Base-by-base conservation (phyloP, 92 coral and sea anemone genomes). In the Galaxea fascicularis region DNA sequence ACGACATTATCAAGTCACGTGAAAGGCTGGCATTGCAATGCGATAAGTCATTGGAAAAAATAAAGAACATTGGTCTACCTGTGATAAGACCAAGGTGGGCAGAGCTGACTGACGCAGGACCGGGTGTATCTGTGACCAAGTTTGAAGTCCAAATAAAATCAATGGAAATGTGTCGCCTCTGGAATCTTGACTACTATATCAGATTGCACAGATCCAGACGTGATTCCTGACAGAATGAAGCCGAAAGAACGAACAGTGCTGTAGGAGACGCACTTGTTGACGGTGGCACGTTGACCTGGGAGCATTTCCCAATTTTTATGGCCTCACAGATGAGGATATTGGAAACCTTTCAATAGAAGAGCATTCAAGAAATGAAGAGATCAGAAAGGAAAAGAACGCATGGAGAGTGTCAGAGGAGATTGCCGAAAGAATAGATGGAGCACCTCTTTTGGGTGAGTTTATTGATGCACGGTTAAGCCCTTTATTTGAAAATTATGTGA, bases 41-140 rank as follows among this genome's bases (percentile, higher is more conserved):
- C 24, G 31, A 47, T 28, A 12, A 14, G 47, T 14, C 69, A 77
- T 4, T 77, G 12, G 71, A 77, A 28, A 20, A 71, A 28, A 77
- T 77, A 56, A 28, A 77, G 71, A 69, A 76, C 57, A 56, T 77
- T 59, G 83, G 45, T 78, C 31, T 66, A 20, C 72, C 72, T 35
- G 27, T 44, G 65, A 52, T 68, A 22, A 49, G 67, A 41, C 85
- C 77, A 46, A 49, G 76, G 18, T 72, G 79, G 70, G 70, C 74
- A n/a, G 87, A 73, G 15, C 79, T 73, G 3, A 74, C 74, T 9
- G 81, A 83, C 8, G 87, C 82, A 73, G 87, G 87, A 21, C 87
- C 87, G 57, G 87, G 87, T 22, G 85, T 80, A 46, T 69, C 71
- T 14, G 70, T 57, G 4, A 20, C 59, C 6, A 84, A 84, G 45